These are phyloP conservation scores for Synodontis membranacea DNA, from an alignment of 2,113 vertebrate species.

Conservation along the genomic window DNA sequence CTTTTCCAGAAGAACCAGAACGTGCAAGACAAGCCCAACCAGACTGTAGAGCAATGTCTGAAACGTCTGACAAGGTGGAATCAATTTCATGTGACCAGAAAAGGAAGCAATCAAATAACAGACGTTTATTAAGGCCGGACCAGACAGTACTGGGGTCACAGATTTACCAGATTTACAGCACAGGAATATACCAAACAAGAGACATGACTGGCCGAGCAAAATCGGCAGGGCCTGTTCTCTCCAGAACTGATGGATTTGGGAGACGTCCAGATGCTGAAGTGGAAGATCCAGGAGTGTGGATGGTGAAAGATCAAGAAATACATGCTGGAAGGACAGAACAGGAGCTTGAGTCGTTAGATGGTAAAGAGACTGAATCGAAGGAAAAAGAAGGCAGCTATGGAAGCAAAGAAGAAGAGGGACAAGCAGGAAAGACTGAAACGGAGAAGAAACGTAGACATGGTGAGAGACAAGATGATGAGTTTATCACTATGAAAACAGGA, in stretches of 20 bases:
- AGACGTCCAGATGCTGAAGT: background rate
- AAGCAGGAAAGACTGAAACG: background rate
- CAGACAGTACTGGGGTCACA: conserved; percentile 43
- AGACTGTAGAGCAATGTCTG: background rate
- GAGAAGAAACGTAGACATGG: background rate
- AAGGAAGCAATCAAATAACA: background rate
- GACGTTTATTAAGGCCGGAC: background rate
- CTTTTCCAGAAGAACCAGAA: background rate
- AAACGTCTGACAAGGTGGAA: background rate
- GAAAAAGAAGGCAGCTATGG: background rate
- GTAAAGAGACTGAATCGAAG: background rate
- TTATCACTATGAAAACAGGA: background rate
- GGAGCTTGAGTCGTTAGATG: background rate
- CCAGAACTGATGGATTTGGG: conserved; percentile 42
- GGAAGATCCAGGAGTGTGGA: background rate
- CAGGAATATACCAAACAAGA: background rate
- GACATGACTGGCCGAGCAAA: conserved; percentile 51
- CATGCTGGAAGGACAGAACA: background rate
- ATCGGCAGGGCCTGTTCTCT: conserved; percentile 70
- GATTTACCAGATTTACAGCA: conserved; percentile 47
- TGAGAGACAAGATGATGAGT: background rate
- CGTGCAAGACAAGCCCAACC: background rate
- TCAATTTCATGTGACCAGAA: background rate
- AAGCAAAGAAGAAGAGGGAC: background rate
- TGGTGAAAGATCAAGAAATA: background rate